phyloP scores from a whole-genome alignment of 2,797 vertebrate genomes.

The Rhabdomys pumilio region DNA sequence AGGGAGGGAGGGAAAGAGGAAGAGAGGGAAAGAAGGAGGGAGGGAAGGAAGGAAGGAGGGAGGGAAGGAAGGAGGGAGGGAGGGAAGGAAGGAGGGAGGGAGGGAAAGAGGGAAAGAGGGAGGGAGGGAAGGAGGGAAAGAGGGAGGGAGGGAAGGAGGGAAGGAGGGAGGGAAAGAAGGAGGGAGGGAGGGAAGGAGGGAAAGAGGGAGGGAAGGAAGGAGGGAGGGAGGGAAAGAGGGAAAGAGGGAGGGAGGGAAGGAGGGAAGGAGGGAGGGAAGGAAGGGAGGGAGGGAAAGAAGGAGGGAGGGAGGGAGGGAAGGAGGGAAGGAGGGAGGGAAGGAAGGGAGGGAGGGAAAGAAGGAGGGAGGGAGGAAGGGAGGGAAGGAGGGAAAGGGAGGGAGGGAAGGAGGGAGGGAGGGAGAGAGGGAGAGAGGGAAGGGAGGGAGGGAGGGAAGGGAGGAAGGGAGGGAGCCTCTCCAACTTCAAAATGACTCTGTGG shows the following conservation, averaged over 20 bases:
- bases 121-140: rapidly evolving
- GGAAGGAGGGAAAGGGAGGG: rapidly evolving
- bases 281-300: background rate
- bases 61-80: background rate
- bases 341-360: rapidly evolving
- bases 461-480: background rate
- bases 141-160: background rate
- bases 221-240: too few relatives aligned
- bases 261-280: background rate
- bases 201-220: background rate
- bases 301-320: too few relatives aligned
- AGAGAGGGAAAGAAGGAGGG: too few relatives aligned
- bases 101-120: background rate
- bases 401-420: background rate
- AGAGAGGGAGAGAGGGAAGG: too few relatives aligned
- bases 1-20: too few relatives aligned
- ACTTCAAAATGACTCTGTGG: constrained; percentile 8
- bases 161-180: background rate
- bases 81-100: rapidly evolving
- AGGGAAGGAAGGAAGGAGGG: background rate
- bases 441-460: rapidly evolving
- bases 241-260: too few relatives aligned
- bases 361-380: background rate
- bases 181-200: background rate
- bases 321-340: background rate